Base-by-base conservation (phyloP, 2,113 vertebrate species). In the Albula glossodonta region DNA sequence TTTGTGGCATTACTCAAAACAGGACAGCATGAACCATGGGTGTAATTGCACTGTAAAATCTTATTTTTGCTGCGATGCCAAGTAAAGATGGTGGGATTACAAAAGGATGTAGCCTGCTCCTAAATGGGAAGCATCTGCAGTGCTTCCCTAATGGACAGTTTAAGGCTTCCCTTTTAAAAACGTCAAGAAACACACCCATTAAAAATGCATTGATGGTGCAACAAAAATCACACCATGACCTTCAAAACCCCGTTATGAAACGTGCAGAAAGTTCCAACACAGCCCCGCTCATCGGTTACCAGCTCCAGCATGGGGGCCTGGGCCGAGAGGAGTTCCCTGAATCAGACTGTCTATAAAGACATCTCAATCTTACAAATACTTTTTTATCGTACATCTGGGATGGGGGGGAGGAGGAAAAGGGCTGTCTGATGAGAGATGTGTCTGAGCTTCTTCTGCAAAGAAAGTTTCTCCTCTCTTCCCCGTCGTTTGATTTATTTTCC, bases 321-420 rank as follows among this genome's bases (percentile, higher is more conserved):
- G 10, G 31, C 31, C 48, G 56, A 88, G 89, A 88, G 52, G 57
- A 81, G 79, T 87, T 87, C 85, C 60, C 41, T 82, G 79, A 90
- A 80, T 78, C 85, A 83, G 83, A 84, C 51, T 19, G 82, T 87
- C 82, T 77, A 86, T 87, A 56, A 87, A 89, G 84, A 90, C 81
- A 31, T 91, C 86, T 90, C 85, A 74, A 80, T 86, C 87, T 87
- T 79, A 87, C 78, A n/a, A 50, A 6, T 82, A 63, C 0, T 48
- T 66, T 86, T 89, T 91, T 90, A 87, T 92, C 82, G 50, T 49
- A 60, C 85, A 86, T 52, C 85, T 82, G 80, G 79, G 84, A 70
- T 31, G 51, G 51, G 25, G 56, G 17, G 60, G 8, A 63, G 60
- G 60, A 10, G 56, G 78, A 78, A 79, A 84, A 70, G 3, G 5